These are phyloP conservation scores for Lontra canadensis DNA, from an alignment of 2,113 vertebrate genomes.

Conservation along the genomic window DNA sequence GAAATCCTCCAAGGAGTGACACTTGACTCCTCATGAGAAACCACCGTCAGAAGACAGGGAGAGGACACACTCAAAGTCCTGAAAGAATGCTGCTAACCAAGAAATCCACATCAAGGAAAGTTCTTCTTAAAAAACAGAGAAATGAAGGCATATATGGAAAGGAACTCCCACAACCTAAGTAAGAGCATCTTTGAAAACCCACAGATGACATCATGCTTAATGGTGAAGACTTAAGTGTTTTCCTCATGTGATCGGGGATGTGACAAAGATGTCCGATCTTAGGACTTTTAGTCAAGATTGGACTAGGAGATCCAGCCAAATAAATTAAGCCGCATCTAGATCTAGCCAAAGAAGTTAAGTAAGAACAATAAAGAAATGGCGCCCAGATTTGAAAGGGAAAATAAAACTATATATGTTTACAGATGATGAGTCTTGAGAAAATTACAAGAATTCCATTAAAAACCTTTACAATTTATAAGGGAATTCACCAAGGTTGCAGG, in stretches of 20 bases:
- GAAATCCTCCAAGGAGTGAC: background rate
- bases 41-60: background rate
- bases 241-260: background rate
- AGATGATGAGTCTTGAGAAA: background rate
- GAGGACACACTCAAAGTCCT: rapidly evolving
- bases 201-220: background rate
- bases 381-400: background rate
- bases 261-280: too few relatives aligned
- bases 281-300: background rate
- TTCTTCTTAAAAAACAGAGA: background rate
- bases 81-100: background rate
- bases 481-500: background rate
- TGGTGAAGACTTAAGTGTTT: background rate
- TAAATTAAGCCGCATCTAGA: too few relatives aligned
- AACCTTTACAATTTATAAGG: background rate
- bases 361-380: background rate
- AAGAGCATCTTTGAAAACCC: background rate
- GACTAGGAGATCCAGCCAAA: background rate
- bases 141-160: background rate
- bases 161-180: background rate
- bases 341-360: background rate
- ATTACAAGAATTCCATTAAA: background rate
- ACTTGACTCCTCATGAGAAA: background rate
- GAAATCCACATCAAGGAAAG: background rate
- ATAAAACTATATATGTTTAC: background rate